phyloP scores from a whole-genome alignment of 1,140 invertebrate genomes.

The Ips nitidus region DNA sequence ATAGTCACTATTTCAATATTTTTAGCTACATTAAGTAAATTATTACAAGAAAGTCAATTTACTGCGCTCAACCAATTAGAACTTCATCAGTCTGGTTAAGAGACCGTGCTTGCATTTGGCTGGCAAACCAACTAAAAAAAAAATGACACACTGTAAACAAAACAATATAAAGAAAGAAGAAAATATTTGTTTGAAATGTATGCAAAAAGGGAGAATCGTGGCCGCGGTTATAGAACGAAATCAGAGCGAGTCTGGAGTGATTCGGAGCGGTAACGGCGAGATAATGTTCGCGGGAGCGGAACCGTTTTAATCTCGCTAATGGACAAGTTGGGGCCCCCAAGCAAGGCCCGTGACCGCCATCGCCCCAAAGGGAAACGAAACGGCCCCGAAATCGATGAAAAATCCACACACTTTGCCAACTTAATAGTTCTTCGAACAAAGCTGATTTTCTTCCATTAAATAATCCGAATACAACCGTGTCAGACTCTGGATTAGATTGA shows the following conservation, averaged over 20 bases:
- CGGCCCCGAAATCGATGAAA: conserved; percentile 11
- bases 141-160: too few relatives aligned
- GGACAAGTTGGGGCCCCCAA: conserved; percentile 12
- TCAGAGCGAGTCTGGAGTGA: neutral
- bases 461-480: neutral
- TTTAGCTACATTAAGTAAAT: too few relatives aligned
- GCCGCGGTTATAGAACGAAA: neutral
- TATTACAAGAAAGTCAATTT: too few relatives aligned
- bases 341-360: conserved; percentile 15
- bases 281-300: conserved; percentile 20
- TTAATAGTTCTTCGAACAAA: conserved; percentile 5
- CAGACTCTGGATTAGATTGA: too few relatives aligned
- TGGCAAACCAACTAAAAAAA: too few relatives aligned
- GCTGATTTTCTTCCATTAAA: conserved; percentile 1
- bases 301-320: conserved; percentile 27
- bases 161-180: too few relatives aligned
- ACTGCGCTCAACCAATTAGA: too few relatives aligned
- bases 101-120: too few relatives aligned
- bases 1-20: too few relatives aligned
- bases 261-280: neutral
- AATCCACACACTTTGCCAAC: conserved; percentile 4
- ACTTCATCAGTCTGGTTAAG: too few relatives aligned
- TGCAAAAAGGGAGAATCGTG: neutral
- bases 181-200: too few relatives aligned
- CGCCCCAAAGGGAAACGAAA: neutral